Conservation (phyloP, 2,888 invertebrate genomes). For the Tipula helvola region DNA sequence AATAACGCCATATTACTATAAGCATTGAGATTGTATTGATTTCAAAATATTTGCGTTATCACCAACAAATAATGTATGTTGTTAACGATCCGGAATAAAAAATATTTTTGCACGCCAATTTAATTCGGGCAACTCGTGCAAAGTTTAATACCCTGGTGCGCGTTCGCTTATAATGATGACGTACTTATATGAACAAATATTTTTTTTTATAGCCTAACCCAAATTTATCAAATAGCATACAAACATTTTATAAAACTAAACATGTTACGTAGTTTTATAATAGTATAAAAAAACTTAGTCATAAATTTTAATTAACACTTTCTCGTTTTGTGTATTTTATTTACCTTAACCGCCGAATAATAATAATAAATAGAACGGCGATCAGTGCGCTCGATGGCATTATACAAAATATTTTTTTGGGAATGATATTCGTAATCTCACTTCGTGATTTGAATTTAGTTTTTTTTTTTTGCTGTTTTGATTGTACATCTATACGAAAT, state of each 20-base stretch:
- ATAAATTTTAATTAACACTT: conserved; percentile 4
- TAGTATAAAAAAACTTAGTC: not conserved
- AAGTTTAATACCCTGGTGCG: not conserved
- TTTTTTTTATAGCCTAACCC: not conserved
- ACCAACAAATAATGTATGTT: not conserved
- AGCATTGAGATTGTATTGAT: not conserved
- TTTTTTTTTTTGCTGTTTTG: not conserved
- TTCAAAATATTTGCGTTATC: not conserved
- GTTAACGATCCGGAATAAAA: not conserved
- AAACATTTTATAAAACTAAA: not conserved
- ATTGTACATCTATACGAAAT: not conserved
- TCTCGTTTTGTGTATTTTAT: not conserved
- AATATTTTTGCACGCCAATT: not conserved
- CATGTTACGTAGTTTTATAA: not conserved
- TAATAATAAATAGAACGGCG: not conserved
- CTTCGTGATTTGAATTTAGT: not conserved
- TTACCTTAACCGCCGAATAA: not conserved
- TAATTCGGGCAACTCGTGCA: not conserved
- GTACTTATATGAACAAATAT: not conserved
- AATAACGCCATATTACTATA: not conserved
- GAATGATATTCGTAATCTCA: not conserved
- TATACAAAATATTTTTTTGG: not conserved
- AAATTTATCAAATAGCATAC: not conserved
- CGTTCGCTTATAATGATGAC: not conserved
- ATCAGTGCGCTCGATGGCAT: not conserved